Evolutionary conservation across 2,113 vertebrate species (phyloP), one percentile per base, ranked within the genome.

Genomic region (Channa argus): DNA sequence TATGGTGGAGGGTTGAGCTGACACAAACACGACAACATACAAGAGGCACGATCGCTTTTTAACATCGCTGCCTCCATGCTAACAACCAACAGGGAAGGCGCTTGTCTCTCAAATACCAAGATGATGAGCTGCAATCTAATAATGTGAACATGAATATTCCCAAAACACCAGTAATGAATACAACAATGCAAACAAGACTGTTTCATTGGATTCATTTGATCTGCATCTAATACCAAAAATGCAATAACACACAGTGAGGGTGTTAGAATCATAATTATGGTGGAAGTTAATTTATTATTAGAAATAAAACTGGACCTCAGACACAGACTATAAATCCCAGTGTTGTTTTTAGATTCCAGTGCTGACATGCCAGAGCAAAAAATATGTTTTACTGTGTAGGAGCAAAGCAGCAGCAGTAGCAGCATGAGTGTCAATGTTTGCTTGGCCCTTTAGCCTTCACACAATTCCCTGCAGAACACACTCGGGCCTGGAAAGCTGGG

Each of bases 21-120:
- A 91, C 82, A 89, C 80, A 90, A 91, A 91, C 86, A 91, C 64
- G 86, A 92, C 90, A 91, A 89, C 84, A 80, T 88, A 90, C 89
- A 92, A 84, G 83, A 86, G 83, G 79, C 65, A 67, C 67, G 83
- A 82, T 92, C 85, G 80, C 90, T 46, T 83, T 71, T 85, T 79
- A 77, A 90, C 89, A 66, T 67, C 14, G 15, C 71, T 60, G 79
- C 70, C 78, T 71, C 77, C 56, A 39, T 82, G 82, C 82, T 93
- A 87, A 88, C 89, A 85, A 84, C 75, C 41, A 86, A 84, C 74
- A 47, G 34, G 77, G 43, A 62, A 61, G 72, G 79, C 63, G 74
- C 64, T 79, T 87, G 86, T 84, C 86, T 86, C 84, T 89, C 82
- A 86, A 74, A 61, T 1, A 33, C 59, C 1, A 69, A 53, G 82